Evolutionary conservation across 53 echinoderm and acorn worm species (phyloP), one percentile per base, ranked within the genome.

Genomic region (Paelopatides confundens): DNA sequence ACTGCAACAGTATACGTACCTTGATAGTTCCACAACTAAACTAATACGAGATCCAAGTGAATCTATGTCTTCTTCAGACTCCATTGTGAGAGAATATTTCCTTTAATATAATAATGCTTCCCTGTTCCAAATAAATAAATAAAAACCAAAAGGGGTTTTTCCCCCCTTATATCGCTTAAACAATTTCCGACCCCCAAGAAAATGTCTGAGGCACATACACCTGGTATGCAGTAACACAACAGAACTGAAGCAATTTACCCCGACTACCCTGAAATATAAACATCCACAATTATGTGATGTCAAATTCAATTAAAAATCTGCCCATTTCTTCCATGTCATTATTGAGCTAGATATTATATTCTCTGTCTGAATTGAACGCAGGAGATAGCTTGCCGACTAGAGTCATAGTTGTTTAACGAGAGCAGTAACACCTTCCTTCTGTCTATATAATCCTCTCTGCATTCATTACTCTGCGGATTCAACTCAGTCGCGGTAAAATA

Each of bases 321-420:
- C 74, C 74, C 74, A n/a, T 74, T 74, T 58, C n/a, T 58, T 58
- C n/a, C 24, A 39, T 28, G 74, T 74, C 38, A 39, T 27, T 74
- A 39, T 74, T 74, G 11, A 74, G 74, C 74, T 26, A 46, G 26
- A 40, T 74, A 46, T 74, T 40, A 74, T 74, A 40, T 74, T 74
- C n/a, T 74, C 35, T 43, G 43, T 43, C 43, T 43, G 43, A 43
- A 58, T 21, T 58, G 58, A n/a, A 58, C n/a, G 24, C 48, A 14
- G 58, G 24, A 5, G 18, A 58, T 74, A 28, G 74, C 47, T 74
- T 74, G 12, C 58, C 58, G n/a, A 58, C n/a, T 58, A 17, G 24
- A 58, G 58, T 26, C 39, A 28, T 74, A 11, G 28, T 40, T 26
- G 4, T 21, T 39, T 23, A 74, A 40, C 31, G 40, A 39, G 40